A percentile compares a stretch with the other conserved stretches of the same genome.
Conservation (phyloP, 2,888 invertebrate species). For the Drosophila diplacantha region DNA sequence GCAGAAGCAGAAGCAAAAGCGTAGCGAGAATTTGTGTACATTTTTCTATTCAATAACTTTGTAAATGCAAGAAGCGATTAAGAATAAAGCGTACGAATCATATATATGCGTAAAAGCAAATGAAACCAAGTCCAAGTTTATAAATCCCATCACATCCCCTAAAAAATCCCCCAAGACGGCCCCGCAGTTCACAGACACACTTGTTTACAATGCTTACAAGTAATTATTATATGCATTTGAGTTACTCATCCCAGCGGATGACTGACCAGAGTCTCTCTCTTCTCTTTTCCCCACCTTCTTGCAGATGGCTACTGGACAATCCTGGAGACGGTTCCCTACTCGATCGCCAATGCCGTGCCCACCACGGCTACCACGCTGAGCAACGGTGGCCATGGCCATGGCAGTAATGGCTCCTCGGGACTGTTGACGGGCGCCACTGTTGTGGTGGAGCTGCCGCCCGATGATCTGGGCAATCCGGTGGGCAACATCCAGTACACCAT, state of each 20-base stretch:
- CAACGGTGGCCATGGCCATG: slow-evolving; percentile 37
- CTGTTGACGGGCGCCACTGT: slow-evolving; percentile 74
- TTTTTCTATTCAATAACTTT: slow-evolving; percentile 45
- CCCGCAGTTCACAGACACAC: slow-evolving; percentile 36
- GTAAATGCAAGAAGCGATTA: slow-evolving; percentile 61
- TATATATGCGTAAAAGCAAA: slow-evolving; percentile 30
- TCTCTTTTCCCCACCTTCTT: slow-evolving; percentile 25
- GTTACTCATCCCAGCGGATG: slow-evolving; percentile 10
- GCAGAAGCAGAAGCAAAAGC: neutral
- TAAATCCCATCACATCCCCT: slow-evolving; percentile 27
- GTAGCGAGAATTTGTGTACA: slow-evolving; percentile 52
- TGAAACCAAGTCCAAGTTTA: slow-evolving; percentile 32
- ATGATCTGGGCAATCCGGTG: slow-evolving; percentile 72
- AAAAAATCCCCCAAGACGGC: slow-evolving; percentile 24
- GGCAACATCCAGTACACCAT: slow-evolving; percentile 76
- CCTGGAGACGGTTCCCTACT: slow-evolving; percentile 76
- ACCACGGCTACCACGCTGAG: slow-evolving; percentile 46
- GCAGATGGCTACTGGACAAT: slow-evolving; percentile 77
- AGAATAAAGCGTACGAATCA: slow-evolving; percentile 60
- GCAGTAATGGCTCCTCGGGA: slow-evolving; percentile 35
- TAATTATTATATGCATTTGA: slow-evolving; percentile 47
- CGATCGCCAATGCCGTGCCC: slow-evolving; percentile 59
- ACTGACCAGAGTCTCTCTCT: slow-evolving; percentile 19
- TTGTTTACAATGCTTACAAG: slow-evolving; percentile 51
- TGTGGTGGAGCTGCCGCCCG: slow-evolving; percentile 75